These are phyloP conservation scores for Stylophora pistillata DNA, from an alignment of 64 coral and sea anemone species.

Conservation along the genomic window DNA sequence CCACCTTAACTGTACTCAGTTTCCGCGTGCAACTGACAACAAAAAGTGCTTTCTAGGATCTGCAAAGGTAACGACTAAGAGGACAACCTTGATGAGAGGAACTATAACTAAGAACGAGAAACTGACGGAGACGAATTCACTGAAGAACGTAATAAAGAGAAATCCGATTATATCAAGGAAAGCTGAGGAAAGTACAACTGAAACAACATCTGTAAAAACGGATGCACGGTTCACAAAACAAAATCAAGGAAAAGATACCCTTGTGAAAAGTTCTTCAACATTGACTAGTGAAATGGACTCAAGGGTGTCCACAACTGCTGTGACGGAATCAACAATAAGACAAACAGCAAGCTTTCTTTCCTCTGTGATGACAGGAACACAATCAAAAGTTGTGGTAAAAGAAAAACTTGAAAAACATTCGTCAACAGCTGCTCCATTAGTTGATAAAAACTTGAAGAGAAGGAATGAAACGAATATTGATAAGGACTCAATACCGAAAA, in stretches of 20 bases:
- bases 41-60: conserved; percentile 7
- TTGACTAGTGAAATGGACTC: background rate
- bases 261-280: background rate
- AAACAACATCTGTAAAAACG: background rate
- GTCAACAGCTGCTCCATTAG: background rate
- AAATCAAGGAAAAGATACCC: background rate
- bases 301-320: background rate
- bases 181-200: background rate
- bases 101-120: background rate
- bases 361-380: background rate
- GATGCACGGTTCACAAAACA: background rate
- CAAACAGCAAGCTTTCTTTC: background rate
- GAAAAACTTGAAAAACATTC: background rate
- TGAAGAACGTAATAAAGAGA: background rate
- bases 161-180: background rate
- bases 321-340: background rate
- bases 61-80: background rate
- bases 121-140: background rate
- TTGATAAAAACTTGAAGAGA: background rate
- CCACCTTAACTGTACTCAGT: conserved; percentile 24
- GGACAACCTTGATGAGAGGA: conserved; percentile 5
- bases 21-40: conserved; percentile 35
- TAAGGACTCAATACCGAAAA: too few species aligned
- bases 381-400: background rate
- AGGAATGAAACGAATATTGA: background rate